These are phyloP conservation scores for Oscarella lobularis DNA, from an alignment of 37 sponge, comb jelly and placozoan genomes.

Conservation along the genomic window DNA sequence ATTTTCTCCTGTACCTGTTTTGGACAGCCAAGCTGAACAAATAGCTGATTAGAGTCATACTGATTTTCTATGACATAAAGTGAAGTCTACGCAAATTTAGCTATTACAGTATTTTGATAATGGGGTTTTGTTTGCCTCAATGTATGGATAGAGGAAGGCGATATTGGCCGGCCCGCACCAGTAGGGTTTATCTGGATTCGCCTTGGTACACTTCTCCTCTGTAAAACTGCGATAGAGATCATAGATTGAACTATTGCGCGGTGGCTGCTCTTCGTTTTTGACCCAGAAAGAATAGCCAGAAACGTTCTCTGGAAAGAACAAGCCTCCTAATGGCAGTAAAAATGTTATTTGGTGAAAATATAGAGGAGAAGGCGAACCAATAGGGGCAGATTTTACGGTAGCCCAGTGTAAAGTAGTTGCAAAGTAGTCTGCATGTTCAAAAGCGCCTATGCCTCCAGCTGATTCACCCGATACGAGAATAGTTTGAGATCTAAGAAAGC, in stretches of 20 bases:
- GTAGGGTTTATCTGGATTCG: neutral
- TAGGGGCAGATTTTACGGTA: neutral
- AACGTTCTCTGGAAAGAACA: neutral
- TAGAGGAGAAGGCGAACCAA: no score
- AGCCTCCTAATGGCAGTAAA: conserved; percentile 8
- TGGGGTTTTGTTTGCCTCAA: neutral
- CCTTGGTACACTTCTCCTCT: neutral
- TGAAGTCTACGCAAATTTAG: neutral
- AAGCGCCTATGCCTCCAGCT: conserved; percentile 8
- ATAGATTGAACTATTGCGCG: neutral
- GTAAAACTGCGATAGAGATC: neutral
- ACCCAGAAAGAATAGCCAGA: neutral
- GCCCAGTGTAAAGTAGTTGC: neutral
- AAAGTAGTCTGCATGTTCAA: conserved; percentile 9
- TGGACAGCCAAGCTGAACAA: neutral
- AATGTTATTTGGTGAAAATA: no score
- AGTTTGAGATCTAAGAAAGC: neutral
- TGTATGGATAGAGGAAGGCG: neutral
- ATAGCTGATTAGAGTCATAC: neutral
- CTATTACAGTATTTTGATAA: no score
- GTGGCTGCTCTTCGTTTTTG: neutral
- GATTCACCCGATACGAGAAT: neutral
- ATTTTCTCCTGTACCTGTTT: neutral
- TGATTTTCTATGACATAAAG: conserved; percentile 4
- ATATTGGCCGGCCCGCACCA: conserved; percentile 6